A percentile compares a stretch with the other conserved stretches of the same genome.
These are phyloP conservation scores for Globicephala melas DNA, from an alignment of 2,113 vertebrate genomes.

Conservation along the genomic window DNA sequence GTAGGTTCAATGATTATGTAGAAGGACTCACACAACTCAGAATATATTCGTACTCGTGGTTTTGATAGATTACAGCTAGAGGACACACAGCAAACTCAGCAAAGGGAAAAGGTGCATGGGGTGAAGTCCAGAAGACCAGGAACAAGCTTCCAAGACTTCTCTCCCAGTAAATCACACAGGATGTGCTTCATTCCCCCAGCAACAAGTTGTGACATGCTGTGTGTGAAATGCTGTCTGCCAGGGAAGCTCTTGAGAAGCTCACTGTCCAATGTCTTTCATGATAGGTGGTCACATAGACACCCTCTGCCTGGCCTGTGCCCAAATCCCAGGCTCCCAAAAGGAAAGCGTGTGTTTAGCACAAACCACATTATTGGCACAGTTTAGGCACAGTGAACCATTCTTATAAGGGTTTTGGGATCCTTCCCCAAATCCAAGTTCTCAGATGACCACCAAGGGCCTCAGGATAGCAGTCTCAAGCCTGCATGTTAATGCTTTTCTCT, in stretches of 20 bases:
- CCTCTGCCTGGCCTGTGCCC: neutral
- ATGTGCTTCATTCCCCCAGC: neutral
- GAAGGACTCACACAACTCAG: neutral
- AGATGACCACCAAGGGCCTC: neutral
- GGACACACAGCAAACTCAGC: neutral
- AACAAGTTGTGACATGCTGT: neutral
- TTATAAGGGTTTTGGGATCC: neutral
- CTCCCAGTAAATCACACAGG: neutral
- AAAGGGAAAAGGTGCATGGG: neutral
- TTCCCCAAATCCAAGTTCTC: neutral
- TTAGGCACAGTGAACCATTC: neutral
- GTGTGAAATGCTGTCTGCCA: neutral
- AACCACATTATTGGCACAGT: neutral
- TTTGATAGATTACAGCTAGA: neutral
- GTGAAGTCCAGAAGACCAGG: neutral
- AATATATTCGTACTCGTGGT: neutral
- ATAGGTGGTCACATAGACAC: neutral
- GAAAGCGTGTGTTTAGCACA: neutral
- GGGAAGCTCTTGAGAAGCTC: neutral
- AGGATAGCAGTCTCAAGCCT: neutral
- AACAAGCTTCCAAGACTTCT: neutral
- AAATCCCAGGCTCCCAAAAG: neutral
- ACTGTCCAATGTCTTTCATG: neutral
- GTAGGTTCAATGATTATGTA: neutral
- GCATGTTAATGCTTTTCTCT: neutral